Conservation (phyloP, 1,140 invertebrate species). For the Eurosta solidaginis region DNA sequence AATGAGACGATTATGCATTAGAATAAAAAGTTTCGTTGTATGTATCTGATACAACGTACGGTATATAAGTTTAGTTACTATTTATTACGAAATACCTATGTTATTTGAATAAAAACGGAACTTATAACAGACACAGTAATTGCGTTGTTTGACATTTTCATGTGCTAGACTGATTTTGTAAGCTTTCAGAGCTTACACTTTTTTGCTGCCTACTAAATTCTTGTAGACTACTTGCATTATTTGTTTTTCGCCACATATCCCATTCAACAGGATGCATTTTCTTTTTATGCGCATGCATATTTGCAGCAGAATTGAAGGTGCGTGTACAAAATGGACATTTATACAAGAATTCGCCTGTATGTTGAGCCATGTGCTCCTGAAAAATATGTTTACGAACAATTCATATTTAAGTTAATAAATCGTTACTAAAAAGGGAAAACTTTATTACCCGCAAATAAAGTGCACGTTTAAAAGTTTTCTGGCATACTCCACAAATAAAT, state of each 20-base stretch:
- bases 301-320: conserved; percentile 56
- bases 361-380: conserved; percentile 57
- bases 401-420: not conserved
- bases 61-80: too few relatives aligned
- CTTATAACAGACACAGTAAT: not conserved
- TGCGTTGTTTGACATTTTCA: not conserved
- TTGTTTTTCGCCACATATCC: conserved; percentile 55
- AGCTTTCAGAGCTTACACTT: not conserved
- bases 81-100: too few relatives aligned
- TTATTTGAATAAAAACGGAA: too few relatives aligned
- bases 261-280: conserved; percentile 56
- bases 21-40: too few relatives aligned
- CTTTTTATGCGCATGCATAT: conserved; percentile 58
- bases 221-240: conserved; percentile 44
- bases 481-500: conserved; percentile 52
- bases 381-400: not conserved
- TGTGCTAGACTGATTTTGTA: not conserved
- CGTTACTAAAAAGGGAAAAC: not conserved
- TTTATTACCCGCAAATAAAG: conserved; percentile 49
- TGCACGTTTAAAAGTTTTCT: conserved; percentile 56
- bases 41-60: too few relatives aligned
- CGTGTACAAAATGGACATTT: conserved; percentile 55
- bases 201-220: not conserved
- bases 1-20: too few relatives aligned
- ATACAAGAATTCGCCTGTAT: conserved; percentile 55